Evolutionary conservation across 2,113 vertebrate species (phyloP), one percentile per base, ranked within the genome.

Genomic region (Plecotus auritus): DNA sequence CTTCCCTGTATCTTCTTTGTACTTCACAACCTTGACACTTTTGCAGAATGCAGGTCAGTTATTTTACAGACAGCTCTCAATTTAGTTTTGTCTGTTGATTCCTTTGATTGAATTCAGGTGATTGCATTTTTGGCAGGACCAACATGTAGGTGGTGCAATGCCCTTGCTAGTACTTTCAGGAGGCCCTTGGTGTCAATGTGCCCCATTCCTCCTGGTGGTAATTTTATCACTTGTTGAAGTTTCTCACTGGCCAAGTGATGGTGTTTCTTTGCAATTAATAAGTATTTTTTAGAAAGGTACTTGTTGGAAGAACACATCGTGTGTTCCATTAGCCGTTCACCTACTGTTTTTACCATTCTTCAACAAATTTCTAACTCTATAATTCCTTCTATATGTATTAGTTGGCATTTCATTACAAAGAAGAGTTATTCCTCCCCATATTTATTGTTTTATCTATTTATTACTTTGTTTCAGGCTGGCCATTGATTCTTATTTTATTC

Each of bases 141-240:
- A 0, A 28, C 59, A 23, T 4, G 4, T 28, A 9, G 30, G 64
- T 20, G 14, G 42, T 0, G 2, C 35, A 0, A 1, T 56, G 11
- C 30, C 66, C 54, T 67, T 78, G 54, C 5, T 28, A 7, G 20
- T 3, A 0, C 5, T 5, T 14, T 86, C 23, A 49, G 61, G 61
- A 85, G 17, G 12, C 12, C 13, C 1, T 0, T 2, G 26, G 4
- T 37, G 45, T 35, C 26, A 51, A 2, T 18, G 37, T 76, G 64
- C 23, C 17, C 47, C 0, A 45, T 23, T 28, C 28, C 35, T 51
- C 17, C 20, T 2, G 1, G 16, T 8, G 59, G 26, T 37, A 30
- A 35, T 32, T 92, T 64, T 32, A 7, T 35, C 30, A 9, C 20
- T 8, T 76, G 51, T 54, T 72, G 47, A 70, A 10, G 4, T n/a